A percentile compares a stretch with the other conserved stretches of the same genome.
phyloP scores from a whole-genome alignment of 2,113 vertebrate species.

The Melanocharis versteri region DNA sequence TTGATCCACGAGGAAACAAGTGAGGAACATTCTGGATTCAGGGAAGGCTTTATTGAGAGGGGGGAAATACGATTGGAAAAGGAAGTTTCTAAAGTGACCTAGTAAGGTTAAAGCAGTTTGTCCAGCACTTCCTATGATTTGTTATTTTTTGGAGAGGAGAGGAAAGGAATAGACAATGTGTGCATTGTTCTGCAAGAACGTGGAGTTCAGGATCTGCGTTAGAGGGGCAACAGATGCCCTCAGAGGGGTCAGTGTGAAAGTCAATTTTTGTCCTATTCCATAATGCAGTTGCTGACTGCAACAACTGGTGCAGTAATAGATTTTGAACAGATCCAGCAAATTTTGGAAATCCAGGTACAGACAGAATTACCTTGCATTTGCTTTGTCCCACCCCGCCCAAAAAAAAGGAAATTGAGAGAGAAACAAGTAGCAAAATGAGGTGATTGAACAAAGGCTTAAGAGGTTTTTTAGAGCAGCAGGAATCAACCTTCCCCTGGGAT shows the following conservation, averaged over 20 bases:
- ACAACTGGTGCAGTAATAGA: neutral
- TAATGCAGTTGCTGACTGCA: neutral
- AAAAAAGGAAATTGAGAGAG: neutral
- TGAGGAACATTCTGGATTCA: neutral
- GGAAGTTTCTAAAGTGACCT: neutral
- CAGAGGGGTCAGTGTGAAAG: neutral
- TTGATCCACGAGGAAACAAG: neutral
- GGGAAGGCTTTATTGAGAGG: neutral
- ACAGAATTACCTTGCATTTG: neutral
- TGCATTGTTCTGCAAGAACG: neutral
- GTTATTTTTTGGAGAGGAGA: neutral
- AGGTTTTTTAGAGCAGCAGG: neutral
- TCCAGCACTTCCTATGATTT: neutral
- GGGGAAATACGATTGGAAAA: neutral
- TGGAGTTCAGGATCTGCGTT: neutral
- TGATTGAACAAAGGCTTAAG: slow-evolving; percentile 23
- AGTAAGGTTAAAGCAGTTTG: neutral
- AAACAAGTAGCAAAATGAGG: neutral
- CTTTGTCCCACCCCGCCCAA: neutral
- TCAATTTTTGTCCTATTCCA: neutral
- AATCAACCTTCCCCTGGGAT: neutral
- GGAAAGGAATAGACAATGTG: neutral
- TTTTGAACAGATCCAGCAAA: neutral
- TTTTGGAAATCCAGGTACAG: neutral
- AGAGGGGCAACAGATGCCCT: neutral